These are phyloP conservation scores for Geotrypetes seraphini DNA, from an alignment of 2,797 vertebrate species.

Conservation along the genomic window DNA sequence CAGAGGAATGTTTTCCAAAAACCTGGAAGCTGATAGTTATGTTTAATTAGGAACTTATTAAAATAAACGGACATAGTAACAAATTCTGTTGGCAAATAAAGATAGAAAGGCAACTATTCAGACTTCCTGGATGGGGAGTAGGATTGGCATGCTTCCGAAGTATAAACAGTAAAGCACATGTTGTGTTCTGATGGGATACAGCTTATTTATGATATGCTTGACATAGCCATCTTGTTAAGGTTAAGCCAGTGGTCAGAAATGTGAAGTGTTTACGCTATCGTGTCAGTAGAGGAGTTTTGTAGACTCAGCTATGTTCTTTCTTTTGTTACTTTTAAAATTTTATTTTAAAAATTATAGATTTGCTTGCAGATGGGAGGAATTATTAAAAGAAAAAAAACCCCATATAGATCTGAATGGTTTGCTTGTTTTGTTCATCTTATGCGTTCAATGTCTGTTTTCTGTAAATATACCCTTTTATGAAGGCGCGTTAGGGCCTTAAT, in stretches of 20 bases:
- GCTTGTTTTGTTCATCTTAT: not conserved
- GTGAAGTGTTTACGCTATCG: slow-evolving; percentile 5
- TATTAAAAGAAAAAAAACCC: no score
- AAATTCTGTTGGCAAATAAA: slow-evolving; percentile 53
- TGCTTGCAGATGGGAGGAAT: no score
- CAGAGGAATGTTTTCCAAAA: slow-evolving; percentile 35
- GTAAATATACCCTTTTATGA: no score
- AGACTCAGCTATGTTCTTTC: not conserved
- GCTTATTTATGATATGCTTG: slow-evolving; percentile 22
- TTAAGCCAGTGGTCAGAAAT: not conserved
- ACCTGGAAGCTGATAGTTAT: slow-evolving; percentile 33
- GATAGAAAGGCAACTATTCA: slow-evolving; percentile 54
- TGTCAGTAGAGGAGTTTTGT: not conserved
- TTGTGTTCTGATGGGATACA: slow-evolving; percentile 33
- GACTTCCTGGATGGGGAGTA: slow-evolving; percentile 57
- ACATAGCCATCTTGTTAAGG: slow-evolving; percentile 18
- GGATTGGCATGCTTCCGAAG: slow-evolving; percentile 45
- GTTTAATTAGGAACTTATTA: slow-evolving; percentile 46
- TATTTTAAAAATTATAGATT: no score
- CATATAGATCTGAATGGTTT: not conserved
- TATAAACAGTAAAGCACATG: slow-evolving; percentile 46
- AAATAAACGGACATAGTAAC: slow-evolving; percentile 56
- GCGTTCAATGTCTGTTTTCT: not conserved
- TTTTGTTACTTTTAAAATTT: no score
- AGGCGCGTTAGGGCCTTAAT: no score